Percentiles rank a stretch among this genome's conserved stretches.
phyloP scores from a whole-genome alignment of 2,797 vertebrate species.

The Falco berigora region DNA sequence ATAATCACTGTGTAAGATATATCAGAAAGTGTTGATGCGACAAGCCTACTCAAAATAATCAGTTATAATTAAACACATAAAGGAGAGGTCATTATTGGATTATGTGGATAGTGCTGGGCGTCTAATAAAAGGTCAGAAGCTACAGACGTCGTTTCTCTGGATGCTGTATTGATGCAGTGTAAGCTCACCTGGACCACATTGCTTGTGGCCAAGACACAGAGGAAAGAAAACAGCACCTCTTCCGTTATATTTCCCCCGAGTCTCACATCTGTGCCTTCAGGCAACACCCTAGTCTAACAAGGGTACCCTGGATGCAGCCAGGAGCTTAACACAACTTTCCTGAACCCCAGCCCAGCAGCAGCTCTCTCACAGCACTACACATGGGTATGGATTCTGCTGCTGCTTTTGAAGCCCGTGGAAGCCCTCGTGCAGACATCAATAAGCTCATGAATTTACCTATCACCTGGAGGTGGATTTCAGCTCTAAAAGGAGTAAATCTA shows the following conservation, averaged over 20 bases:
- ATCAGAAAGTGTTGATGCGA: neutral
- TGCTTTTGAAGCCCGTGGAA: neutral
- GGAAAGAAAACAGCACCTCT: neutral
- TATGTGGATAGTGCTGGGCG: neutral
- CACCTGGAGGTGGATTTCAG: neutral
- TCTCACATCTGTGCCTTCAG: neutral
- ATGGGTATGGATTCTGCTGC: neutral
- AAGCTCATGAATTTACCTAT: neutral
- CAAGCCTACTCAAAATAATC: neutral
- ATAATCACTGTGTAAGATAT: too few relatives aligned
- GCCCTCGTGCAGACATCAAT: neutral
- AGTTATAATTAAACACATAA: neutral
- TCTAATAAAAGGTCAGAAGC: neutral
- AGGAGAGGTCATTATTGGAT: neutral
- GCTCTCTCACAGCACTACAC: neutral
- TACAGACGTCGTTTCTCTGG: neutral
- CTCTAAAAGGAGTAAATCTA: neutral
- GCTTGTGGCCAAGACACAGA: neutral
- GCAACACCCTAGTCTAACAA: neutral
- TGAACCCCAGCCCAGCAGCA: neutral
- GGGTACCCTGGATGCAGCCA: neutral
- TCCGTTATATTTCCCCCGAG: fast-evolving
- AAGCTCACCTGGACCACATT: neutral
- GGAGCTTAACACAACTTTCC: neutral
- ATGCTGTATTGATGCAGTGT: fast-evolving